These are phyloP conservation scores for Proteles cristata DNA, from an alignment of 2,113 vertebrate species.

Conservation along the genomic window DNA sequence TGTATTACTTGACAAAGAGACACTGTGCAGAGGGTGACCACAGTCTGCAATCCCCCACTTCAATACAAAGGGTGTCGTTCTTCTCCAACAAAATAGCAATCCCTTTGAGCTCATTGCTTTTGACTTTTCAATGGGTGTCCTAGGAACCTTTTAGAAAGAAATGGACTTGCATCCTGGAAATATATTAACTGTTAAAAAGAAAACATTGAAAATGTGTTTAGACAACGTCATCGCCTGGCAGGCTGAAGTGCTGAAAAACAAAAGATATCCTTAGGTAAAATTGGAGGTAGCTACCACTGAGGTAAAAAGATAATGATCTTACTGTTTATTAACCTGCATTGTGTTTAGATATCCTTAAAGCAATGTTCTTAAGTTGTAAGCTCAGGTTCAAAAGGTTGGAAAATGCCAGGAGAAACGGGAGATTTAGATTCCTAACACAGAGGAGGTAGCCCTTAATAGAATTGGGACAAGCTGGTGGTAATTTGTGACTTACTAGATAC, in stretches of 20 bases:
- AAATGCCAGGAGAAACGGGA: neutral
- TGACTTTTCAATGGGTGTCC: conserved; percentile 81
- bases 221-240: conserved; percentile 76
- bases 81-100: conserved; percentile 77
- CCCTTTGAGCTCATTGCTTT: conserved; percentile 79
- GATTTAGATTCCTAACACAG: neutral
- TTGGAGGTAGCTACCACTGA: neutral
- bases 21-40: conserved; percentile 77
- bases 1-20: conserved; percentile 79
- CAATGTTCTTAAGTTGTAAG: neutral
- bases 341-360: conserved; percentile 8
- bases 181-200: conserved; percentile 82
- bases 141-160: conserved; percentile 79
- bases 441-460: neutral
- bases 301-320: conserved; percentile 51
- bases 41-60: conserved; percentile 58
- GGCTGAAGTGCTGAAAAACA: conserved; percentile 74
- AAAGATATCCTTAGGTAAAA: conserved; percentile 76
- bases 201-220: conserved; percentile 81
- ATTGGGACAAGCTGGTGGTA: neutral
- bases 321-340: conserved; percentile 51
- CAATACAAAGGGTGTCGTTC: conserved; percentile 69
- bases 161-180: conserved; percentile 77
- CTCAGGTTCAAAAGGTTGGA: neutral
- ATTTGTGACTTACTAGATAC: conserved; percentile 26